phyloP scores from a whole-genome alignment of 2,113 vertebrate species.

The Girardinichthys multiradiatus region DNA sequence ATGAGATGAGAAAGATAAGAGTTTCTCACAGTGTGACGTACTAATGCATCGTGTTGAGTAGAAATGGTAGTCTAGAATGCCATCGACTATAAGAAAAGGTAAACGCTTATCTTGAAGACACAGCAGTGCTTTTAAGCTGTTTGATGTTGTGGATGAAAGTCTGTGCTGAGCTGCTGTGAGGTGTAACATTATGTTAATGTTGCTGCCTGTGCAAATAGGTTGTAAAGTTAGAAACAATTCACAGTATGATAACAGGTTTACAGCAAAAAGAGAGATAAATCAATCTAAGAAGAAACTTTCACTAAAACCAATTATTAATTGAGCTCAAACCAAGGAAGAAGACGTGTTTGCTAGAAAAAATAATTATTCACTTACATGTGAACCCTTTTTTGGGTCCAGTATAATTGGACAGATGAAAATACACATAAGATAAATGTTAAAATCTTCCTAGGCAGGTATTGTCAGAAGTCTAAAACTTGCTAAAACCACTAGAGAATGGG shows the following conservation, averaged over 20 bases:
- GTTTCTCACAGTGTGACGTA: conserved; percentile 4
- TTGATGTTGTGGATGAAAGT: conserved; percentile 11
- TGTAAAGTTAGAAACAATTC: not conserved
- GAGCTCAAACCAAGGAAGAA: not conserved
- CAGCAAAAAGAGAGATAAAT: not conserved
- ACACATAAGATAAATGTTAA: not conserved
- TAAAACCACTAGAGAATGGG: not conserved
- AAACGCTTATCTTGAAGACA: not conserved
- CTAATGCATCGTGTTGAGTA: not conserved
- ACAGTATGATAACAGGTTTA: not conserved
- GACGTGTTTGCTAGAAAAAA: not conserved
- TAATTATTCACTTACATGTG: not conserved
- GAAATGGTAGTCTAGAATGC: not conserved
- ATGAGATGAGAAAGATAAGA: conserved; percentile 9
- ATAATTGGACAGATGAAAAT: not conserved
- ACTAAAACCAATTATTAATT: not conserved
- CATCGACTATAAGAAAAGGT: not conserved
- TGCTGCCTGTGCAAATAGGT: not conserved
- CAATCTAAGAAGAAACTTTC: not conserved
- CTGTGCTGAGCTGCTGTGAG: not conserved
- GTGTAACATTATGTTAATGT: not conserved
- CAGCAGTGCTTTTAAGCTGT: not conserved
- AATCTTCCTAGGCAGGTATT: no score
- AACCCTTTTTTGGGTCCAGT: not conserved
- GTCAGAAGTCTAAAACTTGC: not conserved